These are phyloP conservation scores for Melieria crassipennis DNA, from an alignment of 2,888 invertebrate species.

Conservation along the genomic window DNA sequence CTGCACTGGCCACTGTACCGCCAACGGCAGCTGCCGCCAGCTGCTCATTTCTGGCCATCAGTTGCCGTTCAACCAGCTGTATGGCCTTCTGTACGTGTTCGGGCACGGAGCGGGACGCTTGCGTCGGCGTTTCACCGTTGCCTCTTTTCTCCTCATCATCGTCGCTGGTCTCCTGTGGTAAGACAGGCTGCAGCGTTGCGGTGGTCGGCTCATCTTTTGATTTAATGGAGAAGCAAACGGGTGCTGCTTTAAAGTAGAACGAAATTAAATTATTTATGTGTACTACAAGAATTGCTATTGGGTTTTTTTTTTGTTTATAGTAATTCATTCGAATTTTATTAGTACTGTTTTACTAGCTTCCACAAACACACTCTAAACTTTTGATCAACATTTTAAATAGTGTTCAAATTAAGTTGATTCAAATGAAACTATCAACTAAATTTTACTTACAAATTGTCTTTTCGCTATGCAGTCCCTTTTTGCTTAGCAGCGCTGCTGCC, in stretches of 20 bases:
- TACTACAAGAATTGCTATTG: too few species aligned
- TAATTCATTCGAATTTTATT: too few species aligned
- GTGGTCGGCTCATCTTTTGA: constrained; percentile 77
- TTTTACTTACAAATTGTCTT: constrained; percentile 42
- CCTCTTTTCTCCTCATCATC: constrained; percentile 68
- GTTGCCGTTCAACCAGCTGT: constrained; percentile 61
- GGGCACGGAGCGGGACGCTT: constrained; percentile 47
- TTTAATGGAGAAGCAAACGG: constrained; percentile 88
- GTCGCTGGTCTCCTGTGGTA: constrained; percentile 81
- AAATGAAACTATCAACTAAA: background rate
- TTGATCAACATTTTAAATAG: background rate
- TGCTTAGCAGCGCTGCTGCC: constrained; percentile 56
- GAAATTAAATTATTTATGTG: too few species aligned
- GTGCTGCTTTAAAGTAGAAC: constrained; percentile 65
- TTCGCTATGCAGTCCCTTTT: constrained; percentile 48
- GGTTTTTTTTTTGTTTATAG: too few species aligned
- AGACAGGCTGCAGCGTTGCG: constrained; percentile 72
- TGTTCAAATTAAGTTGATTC: background rate
- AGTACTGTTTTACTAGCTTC: too few species aligned
- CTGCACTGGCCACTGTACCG: constrained; percentile 34
- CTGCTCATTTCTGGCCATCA: constrained; percentile 58
- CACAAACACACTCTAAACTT: background rate
- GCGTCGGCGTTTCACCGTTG: constrained; percentile 31
- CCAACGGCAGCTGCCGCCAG: constrained; percentile 42
- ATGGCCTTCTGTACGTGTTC: constrained; percentile 64